Percentiles rank a stretch among this genome's conserved stretches.
phyloP scores from a whole-genome alignment of 2,888 invertebrate genomes.

The Drosophila atripex region DNA sequence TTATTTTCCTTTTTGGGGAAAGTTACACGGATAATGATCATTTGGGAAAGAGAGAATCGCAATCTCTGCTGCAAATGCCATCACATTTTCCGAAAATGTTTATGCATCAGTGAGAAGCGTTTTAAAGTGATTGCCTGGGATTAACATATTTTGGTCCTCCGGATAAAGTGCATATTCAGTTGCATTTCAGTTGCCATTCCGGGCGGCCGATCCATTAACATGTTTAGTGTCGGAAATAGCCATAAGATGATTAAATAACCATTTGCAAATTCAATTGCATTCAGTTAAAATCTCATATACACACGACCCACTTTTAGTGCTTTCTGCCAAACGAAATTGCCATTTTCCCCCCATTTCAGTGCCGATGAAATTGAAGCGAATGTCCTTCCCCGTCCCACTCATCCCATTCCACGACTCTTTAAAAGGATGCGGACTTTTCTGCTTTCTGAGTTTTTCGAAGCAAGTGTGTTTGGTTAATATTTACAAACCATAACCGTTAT shows the following conservation, averaged over 20 bases:
- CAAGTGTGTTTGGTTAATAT: background rate
- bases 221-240: conserved; percentile 9
- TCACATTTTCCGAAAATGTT: background rate
- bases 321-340: conserved; percentile 7
- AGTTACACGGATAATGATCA: conserved; percentile 25
- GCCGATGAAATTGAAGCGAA: background rate
- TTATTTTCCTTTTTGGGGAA: background rate
- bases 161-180: conserved; percentile 20
- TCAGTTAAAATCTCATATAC: background rate
- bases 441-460: background rate
- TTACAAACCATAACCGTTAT: conserved; percentile 29
- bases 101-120: conserved; percentile 13
- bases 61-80: conserved; percentile 8
- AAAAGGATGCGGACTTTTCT: background rate
- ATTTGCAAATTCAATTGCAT: conserved; percentile 5
- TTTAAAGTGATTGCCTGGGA: conserved; percentile 15
- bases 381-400: background rate
- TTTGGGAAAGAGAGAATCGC: conserved; percentile 11
- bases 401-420: background rate
- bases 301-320: conserved; percentile 23
- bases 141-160: conserved; percentile 24
- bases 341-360: background rate
- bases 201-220: conserved; percentile 4
- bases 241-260: conserved; percentile 34
- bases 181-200: background rate